Conservation (phyloP, 1,140 invertebrate genomes). For the Drosophila punjabiensis region DNA sequence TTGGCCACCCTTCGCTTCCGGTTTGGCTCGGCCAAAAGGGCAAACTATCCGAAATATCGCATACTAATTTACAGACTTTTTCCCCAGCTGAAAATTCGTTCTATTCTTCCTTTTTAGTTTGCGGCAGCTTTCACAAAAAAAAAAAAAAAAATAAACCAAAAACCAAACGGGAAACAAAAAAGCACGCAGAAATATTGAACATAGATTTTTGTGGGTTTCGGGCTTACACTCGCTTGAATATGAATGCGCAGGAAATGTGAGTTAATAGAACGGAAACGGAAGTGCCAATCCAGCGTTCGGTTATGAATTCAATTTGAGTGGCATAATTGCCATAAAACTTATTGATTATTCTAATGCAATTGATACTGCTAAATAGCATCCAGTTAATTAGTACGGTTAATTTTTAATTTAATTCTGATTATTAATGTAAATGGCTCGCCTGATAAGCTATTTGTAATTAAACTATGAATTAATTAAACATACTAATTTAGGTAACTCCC, state of each 20-base stretch:
- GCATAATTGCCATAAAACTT: conserved; percentile 40
- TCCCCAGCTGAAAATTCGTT: conserved; percentile 12
- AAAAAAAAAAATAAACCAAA: conserved; percentile 23
- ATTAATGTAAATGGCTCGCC: conserved; percentile 11
- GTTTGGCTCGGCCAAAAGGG: conserved; percentile 58
- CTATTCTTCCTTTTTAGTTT: conserved; percentile 24
- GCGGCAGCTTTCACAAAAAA: conserved; percentile 21
- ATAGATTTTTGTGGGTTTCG: conserved; percentile 50
- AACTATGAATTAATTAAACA: neutral
- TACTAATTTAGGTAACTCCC: neutral
- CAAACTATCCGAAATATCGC: conserved; percentile 79
- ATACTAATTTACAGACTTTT: conserved; percentile 73
- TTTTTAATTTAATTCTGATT: conserved; percentile 12
- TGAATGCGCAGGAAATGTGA: conserved; percentile 68
- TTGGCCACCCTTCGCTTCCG: conserved; percentile 55
- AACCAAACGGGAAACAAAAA: conserved; percentile 1
- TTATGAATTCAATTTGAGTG: conserved; percentile 48
- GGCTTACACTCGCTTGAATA: conserved; percentile 44
- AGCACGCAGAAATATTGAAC: conserved; percentile 24
- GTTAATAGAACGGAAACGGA: conserved; percentile 77
- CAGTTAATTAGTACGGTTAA: conserved; percentile 8
- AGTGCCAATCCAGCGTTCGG: conserved; percentile 51
- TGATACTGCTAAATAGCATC: conserved; percentile 21
- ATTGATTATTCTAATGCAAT: conserved; percentile 39
- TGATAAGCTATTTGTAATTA: neutral